These are phyloP conservation scores for Chloroclystis v-ata DNA, from an alignment of 2,888 invertebrate genomes.

Conservation along the genomic window DNA sequence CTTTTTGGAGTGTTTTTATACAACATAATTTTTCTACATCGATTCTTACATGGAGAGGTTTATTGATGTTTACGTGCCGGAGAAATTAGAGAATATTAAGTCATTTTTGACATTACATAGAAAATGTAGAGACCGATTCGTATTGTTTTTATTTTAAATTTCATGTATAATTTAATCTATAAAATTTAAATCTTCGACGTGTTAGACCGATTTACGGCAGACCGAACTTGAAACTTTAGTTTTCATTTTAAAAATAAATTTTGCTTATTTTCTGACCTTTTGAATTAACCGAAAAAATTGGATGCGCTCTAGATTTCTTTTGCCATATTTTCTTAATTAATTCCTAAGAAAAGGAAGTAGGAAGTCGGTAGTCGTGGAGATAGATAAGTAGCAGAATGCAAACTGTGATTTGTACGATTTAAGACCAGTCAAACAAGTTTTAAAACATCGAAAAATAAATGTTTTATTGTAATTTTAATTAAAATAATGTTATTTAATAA, in stretches of 20 bases:
- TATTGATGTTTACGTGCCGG: slow-evolving; percentile 31
- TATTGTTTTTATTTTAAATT: background rate
- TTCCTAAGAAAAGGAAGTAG: slow-evolving; percentile 66
- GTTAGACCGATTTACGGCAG: too few relatives aligned
- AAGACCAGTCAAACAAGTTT: slow-evolving; percentile 77
- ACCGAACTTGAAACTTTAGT: too few relatives aligned
- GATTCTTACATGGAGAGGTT: slow-evolving; percentile 30
- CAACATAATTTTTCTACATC: slow-evolving; percentile 64
- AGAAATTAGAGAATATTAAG: slow-evolving; percentile 33
- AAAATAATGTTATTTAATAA: slow-evolving; percentile 58
- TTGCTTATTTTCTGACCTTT: too few relatives aligned
- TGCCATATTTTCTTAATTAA: slow-evolving; percentile 68
- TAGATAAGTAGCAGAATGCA: slow-evolving; percentile 74
- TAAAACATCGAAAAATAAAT: slow-evolving; percentile 75
- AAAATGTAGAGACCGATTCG: slow-evolving; percentile 5
- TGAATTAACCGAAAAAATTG: background rate
- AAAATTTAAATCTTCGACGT: too few relatives aligned
- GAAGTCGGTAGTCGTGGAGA: slow-evolving; percentile 67
- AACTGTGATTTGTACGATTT: slow-evolving; percentile 76
- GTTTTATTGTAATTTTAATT: slow-evolving; percentile 61
- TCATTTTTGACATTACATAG: slow-evolving; percentile 7
- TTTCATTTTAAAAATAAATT: too few relatives aligned
- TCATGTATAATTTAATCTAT: too few relatives aligned
- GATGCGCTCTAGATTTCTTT: slow-evolving; percentile 35
- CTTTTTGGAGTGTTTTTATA: slow-evolving; percentile 66